phyloP scores from a whole-genome alignment of 2,797 vertebrate genomes.

The Silurus lanzhouensis region DNA sequence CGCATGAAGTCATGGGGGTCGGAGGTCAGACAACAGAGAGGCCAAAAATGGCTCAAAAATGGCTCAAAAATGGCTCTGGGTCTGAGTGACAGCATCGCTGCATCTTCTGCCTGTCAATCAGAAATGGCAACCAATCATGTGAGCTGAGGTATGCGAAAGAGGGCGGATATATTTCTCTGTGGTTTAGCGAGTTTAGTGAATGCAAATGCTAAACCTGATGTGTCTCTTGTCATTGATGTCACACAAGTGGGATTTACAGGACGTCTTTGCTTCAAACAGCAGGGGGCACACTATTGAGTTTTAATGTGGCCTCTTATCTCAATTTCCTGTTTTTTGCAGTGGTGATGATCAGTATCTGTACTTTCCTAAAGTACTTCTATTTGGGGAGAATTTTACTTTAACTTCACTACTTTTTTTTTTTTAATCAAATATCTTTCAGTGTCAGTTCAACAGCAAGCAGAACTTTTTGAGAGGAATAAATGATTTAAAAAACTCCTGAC shows the following conservation, averaged over 20 bases:
- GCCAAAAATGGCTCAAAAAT: not conserved
- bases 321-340: not conserved
- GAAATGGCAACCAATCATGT: not conserved
- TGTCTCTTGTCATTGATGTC: not conserved
- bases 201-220: not conserved
- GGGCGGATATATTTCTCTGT: not conserved
- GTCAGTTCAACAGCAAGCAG: no score
- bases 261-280: not conserved
- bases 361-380: no score
- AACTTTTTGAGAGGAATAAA: no score
- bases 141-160: not conserved
- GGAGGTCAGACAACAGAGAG: not conserved
- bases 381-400: no score
- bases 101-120: not conserved
- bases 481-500: no score
- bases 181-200: not conserved
- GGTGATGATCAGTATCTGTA: no score
- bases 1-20: not conserved
- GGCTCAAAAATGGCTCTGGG: no score
- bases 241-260: not conserved
- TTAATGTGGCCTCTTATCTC: not conserved
- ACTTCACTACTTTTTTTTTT: no score
- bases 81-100: not conserved
- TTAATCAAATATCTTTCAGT: no score
- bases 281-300: not conserved